Evolutionary conservation across 2,113 vertebrate species (phyloP).

Genomic region (Trogon melanurus): DNA sequence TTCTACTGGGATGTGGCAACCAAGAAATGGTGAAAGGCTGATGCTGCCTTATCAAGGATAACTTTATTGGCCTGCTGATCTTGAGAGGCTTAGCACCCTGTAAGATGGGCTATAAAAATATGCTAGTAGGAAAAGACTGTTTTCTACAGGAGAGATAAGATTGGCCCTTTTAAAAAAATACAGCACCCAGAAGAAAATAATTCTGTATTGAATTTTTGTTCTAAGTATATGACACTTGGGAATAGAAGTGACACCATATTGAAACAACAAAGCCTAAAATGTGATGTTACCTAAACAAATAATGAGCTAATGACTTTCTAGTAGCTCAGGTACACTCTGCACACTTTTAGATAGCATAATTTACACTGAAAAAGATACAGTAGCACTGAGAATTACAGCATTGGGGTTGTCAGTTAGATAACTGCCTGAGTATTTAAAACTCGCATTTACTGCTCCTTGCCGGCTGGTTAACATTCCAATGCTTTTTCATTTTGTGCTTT

Average conservation of each 20-base stretch:
- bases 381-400: background rate
- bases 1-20: background rate
- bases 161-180: background rate
- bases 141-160: background rate
- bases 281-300: background rate
- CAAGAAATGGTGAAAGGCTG: background rate
- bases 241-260: background rate
- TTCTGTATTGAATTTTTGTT: background rate
- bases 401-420: background rate
- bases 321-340: background rate
- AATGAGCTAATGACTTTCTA: background rate
- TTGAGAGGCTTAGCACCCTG: background rate
- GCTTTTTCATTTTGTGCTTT: conserved; percentile 21
- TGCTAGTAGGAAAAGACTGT: background rate
- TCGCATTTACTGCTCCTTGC: background rate
- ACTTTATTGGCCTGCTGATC: background rate
- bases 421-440: background rate
- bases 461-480: background rate
- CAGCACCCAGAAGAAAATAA: background rate
- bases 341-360: background rate
- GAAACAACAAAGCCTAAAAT: background rate
- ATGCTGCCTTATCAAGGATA: background rate
- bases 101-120: background rate
- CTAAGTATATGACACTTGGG: background rate
- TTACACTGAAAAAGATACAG: background rate